Percentiles rank a stretch among this genome's conserved stretches.
Evolutionary conservation across 2,113 vertebrate species (phyloP).

Genomic region (Heteronetta atricapilla): DNA sequence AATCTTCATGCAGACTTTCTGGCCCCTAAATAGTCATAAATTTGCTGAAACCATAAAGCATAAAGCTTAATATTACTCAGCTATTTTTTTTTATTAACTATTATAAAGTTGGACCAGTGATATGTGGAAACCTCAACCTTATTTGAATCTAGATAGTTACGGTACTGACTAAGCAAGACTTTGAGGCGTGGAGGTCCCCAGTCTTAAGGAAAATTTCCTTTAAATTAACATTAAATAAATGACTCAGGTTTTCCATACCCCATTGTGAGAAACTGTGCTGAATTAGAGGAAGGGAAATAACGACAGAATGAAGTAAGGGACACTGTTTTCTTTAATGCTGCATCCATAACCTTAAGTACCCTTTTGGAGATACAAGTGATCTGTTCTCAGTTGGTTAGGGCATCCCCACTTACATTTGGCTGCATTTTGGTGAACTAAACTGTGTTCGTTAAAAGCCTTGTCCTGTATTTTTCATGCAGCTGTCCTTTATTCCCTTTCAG

Average conservation of each 20-base stretch:
- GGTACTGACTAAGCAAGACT: not conserved
- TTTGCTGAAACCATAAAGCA: not conserved
- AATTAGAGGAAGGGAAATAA: not conserved
- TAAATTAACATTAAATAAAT: not conserved
- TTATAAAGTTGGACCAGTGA: not conserved
- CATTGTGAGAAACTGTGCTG: not conserved
- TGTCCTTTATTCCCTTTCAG: not conserved
- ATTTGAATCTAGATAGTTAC: not conserved
- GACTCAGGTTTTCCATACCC: not conserved
- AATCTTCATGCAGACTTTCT: not conserved
- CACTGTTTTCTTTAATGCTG: fast-evolving
- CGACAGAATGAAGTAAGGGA: not conserved
- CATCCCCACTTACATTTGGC: not conserved
- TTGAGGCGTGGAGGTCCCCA: not conserved
- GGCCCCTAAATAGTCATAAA: not conserved
- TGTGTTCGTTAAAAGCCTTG: not conserved
- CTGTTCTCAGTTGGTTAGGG: not conserved
- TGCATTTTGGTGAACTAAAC: not conserved
- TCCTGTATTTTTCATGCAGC: not conserved
- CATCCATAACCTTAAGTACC: not conserved
- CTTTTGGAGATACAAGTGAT: not conserved
- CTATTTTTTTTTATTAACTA: not conserved
- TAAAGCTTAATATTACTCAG: not conserved
- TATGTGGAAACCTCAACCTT: not conserved
- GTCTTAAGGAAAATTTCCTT: not conserved